Conservation (phyloP, 2,113 vertebrate genomes). For the Alligator sinensis region DNA sequence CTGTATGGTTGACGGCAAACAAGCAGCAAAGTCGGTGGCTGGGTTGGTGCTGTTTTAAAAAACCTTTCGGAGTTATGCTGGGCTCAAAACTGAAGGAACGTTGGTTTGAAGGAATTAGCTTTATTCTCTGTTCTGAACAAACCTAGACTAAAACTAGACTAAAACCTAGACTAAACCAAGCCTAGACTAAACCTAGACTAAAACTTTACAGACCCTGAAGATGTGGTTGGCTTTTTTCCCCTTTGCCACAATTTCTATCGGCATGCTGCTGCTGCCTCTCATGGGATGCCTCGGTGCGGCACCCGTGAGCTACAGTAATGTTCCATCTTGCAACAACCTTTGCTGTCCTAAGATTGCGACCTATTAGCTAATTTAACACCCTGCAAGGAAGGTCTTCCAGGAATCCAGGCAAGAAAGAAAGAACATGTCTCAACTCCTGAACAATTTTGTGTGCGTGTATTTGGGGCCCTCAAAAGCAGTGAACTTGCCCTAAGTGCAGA, state of each 20-base stretch:
- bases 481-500: background rate
- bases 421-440: rapidly evolving
- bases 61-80: background rate
- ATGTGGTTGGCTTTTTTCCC: background rate
- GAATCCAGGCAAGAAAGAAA: background rate
- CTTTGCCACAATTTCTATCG: background rate
- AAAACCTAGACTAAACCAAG: too few relatives aligned
- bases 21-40: too few relatives aligned
- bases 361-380: background rate
- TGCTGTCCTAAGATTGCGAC: rapidly evolving
- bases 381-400: background rate
- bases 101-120: background rate
- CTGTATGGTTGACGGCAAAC: too few relatives aligned
- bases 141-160: rapidly evolving
- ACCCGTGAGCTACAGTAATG: background rate
- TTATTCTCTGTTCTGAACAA: background rate
- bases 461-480: background rate
- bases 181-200: rapidly evolving
- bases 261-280: background rate
- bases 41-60: background rate
- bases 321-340: background rate
- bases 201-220: background rate
- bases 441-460: background rate
- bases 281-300: rapidly evolving
- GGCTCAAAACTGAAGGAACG: background rate